These are phyloP conservation scores for Tiliacea aurago DNA, from an alignment of 2,888 invertebrate species.

Conservation along the genomic window DNA sequence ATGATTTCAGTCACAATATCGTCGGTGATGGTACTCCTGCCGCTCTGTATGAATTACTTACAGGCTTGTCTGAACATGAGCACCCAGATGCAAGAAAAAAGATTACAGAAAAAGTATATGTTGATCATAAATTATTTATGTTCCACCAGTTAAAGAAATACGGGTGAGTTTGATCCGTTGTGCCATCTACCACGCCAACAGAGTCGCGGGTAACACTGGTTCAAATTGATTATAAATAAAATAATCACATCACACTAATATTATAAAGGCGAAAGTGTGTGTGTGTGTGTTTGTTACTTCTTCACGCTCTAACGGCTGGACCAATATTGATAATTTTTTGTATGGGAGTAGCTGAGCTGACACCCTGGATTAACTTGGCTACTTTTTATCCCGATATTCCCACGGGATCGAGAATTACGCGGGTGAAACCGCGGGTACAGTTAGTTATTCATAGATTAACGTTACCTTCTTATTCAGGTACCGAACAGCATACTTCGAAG, in stretches of 20 bases:
- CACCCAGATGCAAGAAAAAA: conserved; percentile 95
- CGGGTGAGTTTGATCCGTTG: conserved; percentile 85
- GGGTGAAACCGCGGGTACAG: too few species aligned
- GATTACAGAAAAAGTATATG: conserved; percentile 89
- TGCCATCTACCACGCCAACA: neutral
- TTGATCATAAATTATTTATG: conserved; percentile 95
- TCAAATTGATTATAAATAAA: neutral
- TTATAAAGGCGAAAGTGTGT: too few species aligned
- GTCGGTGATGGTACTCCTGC: conserved; percentile 96
- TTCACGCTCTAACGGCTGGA: too few species aligned
- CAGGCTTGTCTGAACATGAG: conserved; percentile 95
- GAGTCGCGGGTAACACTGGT: neutral
- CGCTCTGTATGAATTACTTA: conserved; percentile 96
- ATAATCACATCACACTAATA: too few species aligned
- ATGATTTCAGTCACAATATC: conserved; percentile 91
- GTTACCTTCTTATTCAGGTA: conserved; percentile 77
- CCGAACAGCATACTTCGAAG: conserved; percentile 96
- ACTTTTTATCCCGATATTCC: too few species aligned
- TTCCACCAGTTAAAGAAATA: conserved; percentile 94
- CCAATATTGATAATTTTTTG: too few species aligned
- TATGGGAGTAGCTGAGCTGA: too few species aligned
- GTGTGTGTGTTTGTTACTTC: too few species aligned
- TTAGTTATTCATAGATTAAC: neutral
- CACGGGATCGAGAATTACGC: too few species aligned
- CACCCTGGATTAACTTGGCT: too few species aligned